phyloP scores from a whole-genome alignment of 2,888 invertebrate genomes.

The Creontiades dilutus region DNA sequence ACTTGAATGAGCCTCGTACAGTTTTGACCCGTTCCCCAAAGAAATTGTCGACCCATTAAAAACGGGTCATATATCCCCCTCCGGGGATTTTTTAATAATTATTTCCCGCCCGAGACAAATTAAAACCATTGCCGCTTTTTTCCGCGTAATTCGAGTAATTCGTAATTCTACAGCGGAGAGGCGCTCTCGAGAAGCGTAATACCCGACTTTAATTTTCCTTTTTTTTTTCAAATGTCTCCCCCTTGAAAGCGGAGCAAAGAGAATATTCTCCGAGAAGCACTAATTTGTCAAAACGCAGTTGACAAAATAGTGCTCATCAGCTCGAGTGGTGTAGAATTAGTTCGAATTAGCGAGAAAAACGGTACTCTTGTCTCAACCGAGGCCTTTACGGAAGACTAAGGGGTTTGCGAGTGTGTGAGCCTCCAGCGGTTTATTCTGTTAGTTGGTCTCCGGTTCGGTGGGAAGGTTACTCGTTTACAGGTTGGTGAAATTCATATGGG shows the following conservation, averaged over 20 bases:
- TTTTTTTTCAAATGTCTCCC: background rate
- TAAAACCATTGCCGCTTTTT: slow-evolving; percentile 10
- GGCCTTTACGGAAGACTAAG: background rate
- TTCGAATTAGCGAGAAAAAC: slow-evolving; percentile 32
- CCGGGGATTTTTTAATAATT: slow-evolving; percentile 10
- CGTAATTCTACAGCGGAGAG: background rate
- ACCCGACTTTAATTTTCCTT: background rate
- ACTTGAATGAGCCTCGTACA: background rate
- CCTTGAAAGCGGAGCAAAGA: background rate
- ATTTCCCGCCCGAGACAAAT: slow-evolving; percentile 22
- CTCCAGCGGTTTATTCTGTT: background rate
- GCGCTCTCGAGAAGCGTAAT: background rate
- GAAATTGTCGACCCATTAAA: slow-evolving; percentile 30
- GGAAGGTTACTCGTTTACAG: background rate
- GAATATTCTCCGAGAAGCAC: background rate
- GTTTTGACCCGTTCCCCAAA: background rate
- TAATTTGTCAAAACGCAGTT: slow-evolving; percentile 17
- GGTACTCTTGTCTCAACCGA: background rate
- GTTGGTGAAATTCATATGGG: no score
- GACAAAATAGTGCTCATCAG: slow-evolving; percentile 11
- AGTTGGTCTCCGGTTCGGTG: background rate
- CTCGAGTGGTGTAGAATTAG: slow-evolving; percentile 16
- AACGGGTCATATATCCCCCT: background rate
- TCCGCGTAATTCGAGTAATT: background rate
- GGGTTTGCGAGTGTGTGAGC: background rate